phyloP scores from a whole-genome alignment of 2,888 invertebrate genomes.

The Auanema freiburgensis region DNA sequence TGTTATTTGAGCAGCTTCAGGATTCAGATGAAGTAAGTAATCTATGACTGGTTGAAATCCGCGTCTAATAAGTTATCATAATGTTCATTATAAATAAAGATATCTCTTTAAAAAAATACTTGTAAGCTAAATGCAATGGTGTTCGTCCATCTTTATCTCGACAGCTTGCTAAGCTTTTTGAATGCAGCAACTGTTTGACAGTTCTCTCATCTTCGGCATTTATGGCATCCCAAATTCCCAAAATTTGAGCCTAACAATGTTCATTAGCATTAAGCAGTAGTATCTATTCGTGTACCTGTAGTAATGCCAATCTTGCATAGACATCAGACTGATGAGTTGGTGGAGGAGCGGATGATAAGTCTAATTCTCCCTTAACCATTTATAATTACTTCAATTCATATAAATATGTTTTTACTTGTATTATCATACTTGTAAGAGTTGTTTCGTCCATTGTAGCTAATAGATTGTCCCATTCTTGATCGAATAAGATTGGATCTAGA shows the following conservation, averaged over 20 bases:
- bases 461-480: conserved; percentile 3
- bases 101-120: conserved; percentile 14
- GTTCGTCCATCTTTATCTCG: conserved; percentile 51
- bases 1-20: conserved; percentile 45
- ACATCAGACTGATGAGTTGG: conserved; percentile 8
- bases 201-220: conserved; percentile 52
- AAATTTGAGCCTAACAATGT: conserved; percentile 43
- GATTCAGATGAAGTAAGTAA: conserved; percentile 56
- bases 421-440: background rate
- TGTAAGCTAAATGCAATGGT: conserved; percentile 55
- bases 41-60: conserved; percentile 27
- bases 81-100: background rate
- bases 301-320: conserved; percentile 8
- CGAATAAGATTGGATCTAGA: conserved; percentile 2
- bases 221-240: conserved; percentile 60
- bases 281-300: conserved; percentile 8
- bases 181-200: conserved; percentile 58
- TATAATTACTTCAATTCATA: too few species aligned
- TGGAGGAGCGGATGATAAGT: conserved; percentile 5
- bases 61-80: conserved; percentile 12
- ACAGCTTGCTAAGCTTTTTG: conserved; percentile 46
- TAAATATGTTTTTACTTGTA: background rate
- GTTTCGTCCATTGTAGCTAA: background rate
- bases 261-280: background rate
- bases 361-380: conserved; percentile 3